Base-by-base conservation (phyloP, 2,888 invertebrate species). In the Philereme vetulata region DNA sequence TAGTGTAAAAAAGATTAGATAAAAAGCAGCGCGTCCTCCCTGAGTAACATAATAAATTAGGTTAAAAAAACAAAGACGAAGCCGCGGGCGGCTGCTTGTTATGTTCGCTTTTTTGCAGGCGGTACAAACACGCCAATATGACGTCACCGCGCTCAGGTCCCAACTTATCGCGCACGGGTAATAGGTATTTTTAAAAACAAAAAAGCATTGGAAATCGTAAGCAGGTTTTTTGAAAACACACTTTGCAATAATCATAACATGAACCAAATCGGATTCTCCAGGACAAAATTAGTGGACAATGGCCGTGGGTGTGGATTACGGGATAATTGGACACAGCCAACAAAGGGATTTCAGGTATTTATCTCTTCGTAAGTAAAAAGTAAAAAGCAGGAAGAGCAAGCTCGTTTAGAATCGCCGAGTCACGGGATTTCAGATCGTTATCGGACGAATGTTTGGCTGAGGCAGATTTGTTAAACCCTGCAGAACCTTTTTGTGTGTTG, bases 231-330 rank as follows among this genome's bases (percentile, higher is more conserved):
- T 21, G 21, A 21, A 21, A 21, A 21, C 21, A 21, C 21, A 21
- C 21, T 21, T 21, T 21, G 21, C 21, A 21, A 21, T 21, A 21
- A 21, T 21, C 44, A 5, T 11, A 44, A 44, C 44, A 42, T 5
- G 10, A 21, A 44, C 44, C 59, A 72, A 76, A 74, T 71, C 72
- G 68, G 71, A 72, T 75, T 71, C 60, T 60, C 65, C 66, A 21
- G 61, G 62, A 69, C 65, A 66, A 78, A 77, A 76, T 75, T 68
- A 77, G 67, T 70, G 75, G 67, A 76, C 72, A 76, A 74, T 72
- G 71, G 73, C 68, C 67, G 78, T 77, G 77, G 77, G 80, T 75
- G 77, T 74, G 76, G 80, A 82, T 81, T 81, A 78, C 71, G 46
- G 76, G 71, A 76, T 80, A 80, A 81, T 79, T 82, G 81, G 76